Evolutionary conservation across 2,113 vertebrate species (phyloP), one percentile per base, ranked within the genome.

Genomic region (Sceloporus tristichus): DNA sequence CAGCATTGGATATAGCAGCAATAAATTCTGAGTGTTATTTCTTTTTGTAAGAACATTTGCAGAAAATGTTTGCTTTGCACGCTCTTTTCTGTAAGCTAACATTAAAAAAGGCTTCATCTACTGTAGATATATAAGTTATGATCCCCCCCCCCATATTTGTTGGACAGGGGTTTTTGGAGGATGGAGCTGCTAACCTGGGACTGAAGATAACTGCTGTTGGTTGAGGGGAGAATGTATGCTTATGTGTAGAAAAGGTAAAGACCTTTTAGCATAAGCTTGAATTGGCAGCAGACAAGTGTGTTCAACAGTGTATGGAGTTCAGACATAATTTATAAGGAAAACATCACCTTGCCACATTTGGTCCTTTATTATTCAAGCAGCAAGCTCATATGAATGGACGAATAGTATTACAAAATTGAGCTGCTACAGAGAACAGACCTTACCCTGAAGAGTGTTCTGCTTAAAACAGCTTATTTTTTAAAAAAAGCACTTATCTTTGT

Each of bases 1-100:
- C 95, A 95, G 95, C 96, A 91, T 95, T 97, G 96, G 94, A 94
- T 96, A 97, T 94, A 97, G 97, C 97, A 98, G 98, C 97, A 98
- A 97, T 98, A 98, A 92, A 96, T 95, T 96, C 90, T 96, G 96
- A 97, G 92, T 96, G 95, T 97, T 96, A 96, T 95, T 96, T 95
- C 96, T 96, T 95, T 97, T 96, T 96, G 96, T 97, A 97, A 96
- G 95, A 96, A 88, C 91, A 93, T 97, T 97, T 98, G 97, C 97
- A 97, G 92, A 94, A 92, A 89, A 94, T 91, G 88, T 96, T 96
- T 93, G 92, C 87, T 95, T 96, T 95, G 93, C 92, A 94, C 62
- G 85, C 90, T 94, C 90, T 94, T 88, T 91, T 93, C 93, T 94
- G 92, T 93, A 94, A 75, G 85, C 90, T 95, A 92, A 93, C 93